Percentiles rank a stretch among this genome's conserved stretches.
Evolutionary conservation across 2,888 invertebrate species (phyloP).

Genomic region (Yponomeuta evonymella): DNA sequence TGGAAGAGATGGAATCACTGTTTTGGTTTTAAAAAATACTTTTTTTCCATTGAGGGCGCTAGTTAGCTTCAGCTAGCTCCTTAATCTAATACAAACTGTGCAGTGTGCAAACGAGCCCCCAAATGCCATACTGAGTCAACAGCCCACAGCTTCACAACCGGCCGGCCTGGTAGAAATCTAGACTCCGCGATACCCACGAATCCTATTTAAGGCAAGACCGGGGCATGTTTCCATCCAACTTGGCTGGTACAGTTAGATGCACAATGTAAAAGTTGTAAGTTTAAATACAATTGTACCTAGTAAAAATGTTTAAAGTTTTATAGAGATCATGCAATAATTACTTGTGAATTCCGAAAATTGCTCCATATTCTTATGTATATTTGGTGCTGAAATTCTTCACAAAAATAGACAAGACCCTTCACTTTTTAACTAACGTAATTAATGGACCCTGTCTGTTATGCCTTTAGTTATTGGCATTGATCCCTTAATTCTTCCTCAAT

Average conservation of each 20-base stretch:
- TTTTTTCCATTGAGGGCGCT: no score
- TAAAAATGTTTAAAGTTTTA: background rate
- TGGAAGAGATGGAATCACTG: no score
- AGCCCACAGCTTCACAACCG: background rate
- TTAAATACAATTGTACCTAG: background rate
- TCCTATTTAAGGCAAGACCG: constrained; percentile 9
- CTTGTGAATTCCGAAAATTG: no score
- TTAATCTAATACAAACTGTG: background rate
- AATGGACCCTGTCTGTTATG: no score
- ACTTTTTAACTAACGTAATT: no score
- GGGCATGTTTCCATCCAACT: constrained; percentile 6
- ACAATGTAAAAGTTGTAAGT: background rate
- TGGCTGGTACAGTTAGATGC: background rate
- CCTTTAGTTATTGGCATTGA: no score
- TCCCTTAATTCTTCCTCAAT: no score
- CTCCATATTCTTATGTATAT: no score
- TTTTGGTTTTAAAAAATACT: no score
- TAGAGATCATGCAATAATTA: background rate
- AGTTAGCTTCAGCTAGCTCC: no score
- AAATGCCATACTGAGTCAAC: background rate
- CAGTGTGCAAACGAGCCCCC: background rate
- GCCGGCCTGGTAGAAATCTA: background rate
- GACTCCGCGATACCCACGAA: background rate
- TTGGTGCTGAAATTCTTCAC: no score
- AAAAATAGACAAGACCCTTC: no score